Evolutionary conservation across 1,140 invertebrate species (phyloP).

Genomic region (Lerema accius): DNA sequence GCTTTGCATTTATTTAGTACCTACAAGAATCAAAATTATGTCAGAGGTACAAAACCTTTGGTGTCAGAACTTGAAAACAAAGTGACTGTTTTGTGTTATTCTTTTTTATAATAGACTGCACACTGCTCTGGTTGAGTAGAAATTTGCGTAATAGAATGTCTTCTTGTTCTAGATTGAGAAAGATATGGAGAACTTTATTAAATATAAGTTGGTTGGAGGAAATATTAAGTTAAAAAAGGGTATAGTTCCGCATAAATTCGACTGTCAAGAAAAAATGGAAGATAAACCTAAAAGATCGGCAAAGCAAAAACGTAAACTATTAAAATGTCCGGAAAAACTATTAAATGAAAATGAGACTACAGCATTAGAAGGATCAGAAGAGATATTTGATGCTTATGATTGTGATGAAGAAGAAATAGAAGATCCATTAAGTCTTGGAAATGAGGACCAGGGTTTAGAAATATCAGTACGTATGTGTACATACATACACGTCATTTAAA

Average conservation of each 20-base stretch:
- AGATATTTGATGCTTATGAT: constrained; percentile 16
- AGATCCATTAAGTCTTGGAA: constrained; percentile 30
- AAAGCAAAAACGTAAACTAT: not conserved
- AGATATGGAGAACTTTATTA: constrained; percentile 5
- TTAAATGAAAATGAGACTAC: constrained; percentile 5
- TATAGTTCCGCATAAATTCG: constrained; percentile 1
- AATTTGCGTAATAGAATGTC: too few relatives aligned
- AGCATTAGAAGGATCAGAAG: constrained; percentile 15
- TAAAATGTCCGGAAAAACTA: constrained; percentile 13
- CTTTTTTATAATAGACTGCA: too few relatives aligned
- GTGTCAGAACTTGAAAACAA: too few relatives aligned
- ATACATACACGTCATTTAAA: too few relatives aligned
- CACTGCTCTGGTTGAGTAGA: too few relatives aligned
- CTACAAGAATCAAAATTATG: too few relatives aligned
- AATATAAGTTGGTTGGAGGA: constrained; percentile 6
- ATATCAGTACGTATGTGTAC: too few relatives aligned
- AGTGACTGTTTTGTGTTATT: too few relatives aligned
- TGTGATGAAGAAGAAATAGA: constrained; percentile 21
- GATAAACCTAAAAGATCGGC: too few relatives aligned
- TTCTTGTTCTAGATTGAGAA: not conserved
- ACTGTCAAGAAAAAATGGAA: not conserved
- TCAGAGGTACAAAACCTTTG: too few relatives aligned
- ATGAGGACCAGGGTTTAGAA: constrained; percentile 21
- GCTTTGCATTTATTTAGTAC: too few relatives aligned
- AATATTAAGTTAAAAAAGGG: not conserved